Conservation (phyloP, 2,888 invertebrate species). For the Xestia ashworthii region DNA sequence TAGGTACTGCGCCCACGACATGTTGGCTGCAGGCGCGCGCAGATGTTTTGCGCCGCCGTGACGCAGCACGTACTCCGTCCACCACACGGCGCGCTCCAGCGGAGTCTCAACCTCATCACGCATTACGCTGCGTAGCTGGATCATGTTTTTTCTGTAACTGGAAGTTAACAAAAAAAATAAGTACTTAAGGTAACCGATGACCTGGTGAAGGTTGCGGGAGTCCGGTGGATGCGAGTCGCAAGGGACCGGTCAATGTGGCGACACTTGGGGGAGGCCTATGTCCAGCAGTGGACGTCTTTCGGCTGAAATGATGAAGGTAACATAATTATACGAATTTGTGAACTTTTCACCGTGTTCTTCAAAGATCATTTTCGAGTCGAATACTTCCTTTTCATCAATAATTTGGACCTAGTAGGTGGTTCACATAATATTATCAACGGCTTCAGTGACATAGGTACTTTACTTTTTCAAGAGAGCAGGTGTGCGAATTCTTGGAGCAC, state of each 20-base stretch:
- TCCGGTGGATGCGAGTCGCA: no score
- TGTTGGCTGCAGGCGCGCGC: constrained; percentile 48
- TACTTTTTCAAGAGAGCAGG: neutral
- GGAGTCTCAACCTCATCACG: constrained; percentile 57
- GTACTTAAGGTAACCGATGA: no score
- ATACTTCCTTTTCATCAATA: neutral
- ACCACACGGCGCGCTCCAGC: constrained; percentile 83
- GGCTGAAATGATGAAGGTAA: no score
- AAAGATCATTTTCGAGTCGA: neutral
- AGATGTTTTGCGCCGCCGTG: constrained; percentile 59
- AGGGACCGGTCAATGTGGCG: no score
- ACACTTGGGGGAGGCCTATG: no score
- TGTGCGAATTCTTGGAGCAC: neutral
- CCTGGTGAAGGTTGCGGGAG: no score
- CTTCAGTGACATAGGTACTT: neutral
- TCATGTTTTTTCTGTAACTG: constrained; percentile 53
- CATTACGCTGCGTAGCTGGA: constrained; percentile 37
- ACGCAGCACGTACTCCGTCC: constrained; percentile 79
- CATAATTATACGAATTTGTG: no score
- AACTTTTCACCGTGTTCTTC: neutral
- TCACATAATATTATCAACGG: no score
- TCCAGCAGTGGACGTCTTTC: no score
- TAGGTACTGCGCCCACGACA: constrained; percentile 35
- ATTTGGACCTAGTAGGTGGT: no score
- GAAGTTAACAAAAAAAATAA: neutral